Conservation (phyloP, 2,797 vertebrate genomes). For the Cephalopachus bancanus region DNA sequence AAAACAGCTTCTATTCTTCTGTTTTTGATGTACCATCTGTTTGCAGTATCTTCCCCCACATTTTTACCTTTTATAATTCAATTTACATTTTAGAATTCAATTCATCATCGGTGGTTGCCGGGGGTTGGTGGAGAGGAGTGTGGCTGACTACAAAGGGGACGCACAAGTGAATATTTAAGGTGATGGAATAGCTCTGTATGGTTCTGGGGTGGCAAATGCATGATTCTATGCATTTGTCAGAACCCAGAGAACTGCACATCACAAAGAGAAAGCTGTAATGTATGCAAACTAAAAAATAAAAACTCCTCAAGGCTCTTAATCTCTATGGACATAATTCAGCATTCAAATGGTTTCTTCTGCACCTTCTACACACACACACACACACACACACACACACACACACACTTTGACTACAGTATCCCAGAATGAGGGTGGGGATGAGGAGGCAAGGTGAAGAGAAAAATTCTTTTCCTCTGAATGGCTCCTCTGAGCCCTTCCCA, state of each 20-base stretch:
- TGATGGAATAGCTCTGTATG: constrained; percentile 11
- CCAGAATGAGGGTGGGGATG: neutral
- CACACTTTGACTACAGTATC: neutral
- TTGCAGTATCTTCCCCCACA: neutral
- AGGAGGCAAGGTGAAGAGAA: neutral
- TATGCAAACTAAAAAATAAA: constrained; percentile 38
- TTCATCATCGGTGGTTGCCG: constrained; percentile 50
- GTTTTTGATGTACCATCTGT: constrained; percentile 8
- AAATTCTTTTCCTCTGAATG: neutral
- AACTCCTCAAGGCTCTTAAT: constrained; percentile 50
- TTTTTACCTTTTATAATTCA: constrained; percentile 70
- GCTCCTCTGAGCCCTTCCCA: neutral
- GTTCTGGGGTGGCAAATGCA: neutral
- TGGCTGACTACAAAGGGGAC: constrained; percentile 38
- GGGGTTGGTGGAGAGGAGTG: neutral
- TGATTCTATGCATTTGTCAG: constrained; percentile 45
- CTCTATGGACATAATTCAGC: constrained; percentile 53
- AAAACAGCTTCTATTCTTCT: constrained; percentile 52
- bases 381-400: neutral
- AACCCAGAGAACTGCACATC: constrained; percentile 19
- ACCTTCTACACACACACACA: neutral
- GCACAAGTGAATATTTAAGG: constrained; percentile 39
- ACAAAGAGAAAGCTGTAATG: constrained; percentile 34
- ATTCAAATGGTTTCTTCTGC: constrained; percentile 55
- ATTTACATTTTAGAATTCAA: constrained; percentile 57